Conservation (phyloP, 1,140 invertebrate genomes). For the Onthophagus taurus region DNA sequence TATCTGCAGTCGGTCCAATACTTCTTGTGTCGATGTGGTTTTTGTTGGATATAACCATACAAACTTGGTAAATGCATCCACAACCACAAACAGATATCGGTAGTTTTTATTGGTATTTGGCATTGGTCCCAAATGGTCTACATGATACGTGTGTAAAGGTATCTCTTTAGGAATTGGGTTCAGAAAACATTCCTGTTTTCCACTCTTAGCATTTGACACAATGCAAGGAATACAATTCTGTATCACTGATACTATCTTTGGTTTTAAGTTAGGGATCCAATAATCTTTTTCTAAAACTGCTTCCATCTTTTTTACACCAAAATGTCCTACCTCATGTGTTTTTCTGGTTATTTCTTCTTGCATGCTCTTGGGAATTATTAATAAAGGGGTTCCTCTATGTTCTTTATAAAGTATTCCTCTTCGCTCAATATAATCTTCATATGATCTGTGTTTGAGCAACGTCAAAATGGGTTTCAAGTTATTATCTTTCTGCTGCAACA, state of each 20-base stretch:
- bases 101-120: too few relatives aligned
- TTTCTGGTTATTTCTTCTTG: conserved; percentile 19
- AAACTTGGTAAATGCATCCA: too few relatives aligned
- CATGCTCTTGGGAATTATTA: conserved; percentile 14
- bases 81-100: too few relatives aligned
- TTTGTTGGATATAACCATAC: too few relatives aligned
- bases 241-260: conserved; percentile 30
- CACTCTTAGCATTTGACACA: conserved; percentile 32
- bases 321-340: conserved; percentile 23
- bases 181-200: conserved; percentile 37
- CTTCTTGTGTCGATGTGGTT: too few relatives aligned
- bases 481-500: conserved; percentile 1
- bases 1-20: too few relatives aligned
- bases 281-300: conserved; percentile 14
- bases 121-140: too few relatives aligned
- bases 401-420: conserved; percentile 10
- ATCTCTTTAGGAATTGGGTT: conserved; percentile 22
- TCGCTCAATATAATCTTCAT: conserved; percentile 16
- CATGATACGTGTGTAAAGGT: too few relatives aligned
- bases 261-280: conserved; percentile 31
- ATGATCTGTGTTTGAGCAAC: not conserved
- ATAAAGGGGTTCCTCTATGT: conserved; percentile 18
- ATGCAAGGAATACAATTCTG: conserved; percentile 34
- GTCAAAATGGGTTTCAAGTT: not conserved
- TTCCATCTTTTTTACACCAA: conserved; percentile 10